These are phyloP conservation scores for Campaea margaritaria DNA, from an alignment of 2,888 invertebrate species.

Conservation along the genomic window DNA sequence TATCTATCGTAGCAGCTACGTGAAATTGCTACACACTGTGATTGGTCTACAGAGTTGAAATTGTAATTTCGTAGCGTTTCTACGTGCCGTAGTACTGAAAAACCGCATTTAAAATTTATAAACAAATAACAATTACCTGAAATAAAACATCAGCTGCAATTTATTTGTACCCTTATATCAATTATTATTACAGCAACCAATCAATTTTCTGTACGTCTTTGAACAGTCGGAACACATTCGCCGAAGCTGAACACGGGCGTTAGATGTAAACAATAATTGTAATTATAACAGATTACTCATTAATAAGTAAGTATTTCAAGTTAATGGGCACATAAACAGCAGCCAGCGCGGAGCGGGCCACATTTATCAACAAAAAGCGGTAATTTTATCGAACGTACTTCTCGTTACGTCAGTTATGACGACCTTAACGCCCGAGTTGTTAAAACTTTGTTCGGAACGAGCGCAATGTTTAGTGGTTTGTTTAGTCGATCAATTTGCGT, in stretches of 20 bases:
- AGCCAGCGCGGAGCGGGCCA: slow-evolving; percentile 62
- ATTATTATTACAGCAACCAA: neutral
- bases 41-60: too few relatives aligned
- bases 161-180: neutral
- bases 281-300: slow-evolving; percentile 79
- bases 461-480: slow-evolving; percentile 54
- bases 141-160: too few relatives aligned
- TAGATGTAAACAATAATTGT: slow-evolving; percentile 67
- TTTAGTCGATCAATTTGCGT: slow-evolving; percentile 54
- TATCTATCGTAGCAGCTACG: neutral
- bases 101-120: too few relatives aligned
- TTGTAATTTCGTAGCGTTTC: too few relatives aligned
- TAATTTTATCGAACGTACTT: slow-evolving; percentile 76
- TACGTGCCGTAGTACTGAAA: too few relatives aligned
- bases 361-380: slow-evolving; percentile 82
- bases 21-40: neutral
- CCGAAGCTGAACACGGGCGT: slow-evolving; percentile 41
- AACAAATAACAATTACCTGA: too few relatives aligned
- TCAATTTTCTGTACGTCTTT: neutral
- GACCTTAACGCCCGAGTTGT: slow-evolving; percentile 62
- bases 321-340: slow-evolving; percentile 82
- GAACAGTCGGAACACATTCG: slow-evolving; percentile 11
- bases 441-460: slow-evolving; percentile 58
- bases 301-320: slow-evolving; percentile 80
- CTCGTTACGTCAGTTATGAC: slow-evolving; percentile 66